Evolutionary conservation across 2,113 vertebrate species (phyloP), one percentile per base, ranked within the genome.

Genomic region (Crotalus horridus): DNA sequence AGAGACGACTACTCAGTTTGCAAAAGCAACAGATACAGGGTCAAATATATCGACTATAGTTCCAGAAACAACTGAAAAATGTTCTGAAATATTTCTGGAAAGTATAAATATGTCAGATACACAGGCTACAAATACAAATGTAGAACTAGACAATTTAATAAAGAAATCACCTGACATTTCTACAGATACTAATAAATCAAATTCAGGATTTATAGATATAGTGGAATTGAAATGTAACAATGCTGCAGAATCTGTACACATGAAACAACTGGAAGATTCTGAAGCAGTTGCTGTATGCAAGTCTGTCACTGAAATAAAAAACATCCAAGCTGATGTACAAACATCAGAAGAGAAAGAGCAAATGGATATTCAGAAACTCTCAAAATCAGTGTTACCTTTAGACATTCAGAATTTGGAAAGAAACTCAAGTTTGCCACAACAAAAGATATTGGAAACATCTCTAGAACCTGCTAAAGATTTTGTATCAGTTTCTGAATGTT

Each of bases 101-200:
- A 17, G 21, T 90, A 20, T 10, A 15, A 46, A 33, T 15, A 5
- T 61, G 6, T 46, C 85, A 87, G 46, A 64, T 91, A 13, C 39
- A 61, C 56, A 21, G 54, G 1, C 46, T 29, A 17, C n/a, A 17
- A 15, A 23, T 58, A 43, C 15, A 58, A 43, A 89, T 85, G 9
- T 56, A 43, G 87, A 89, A n/a, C 26, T 43, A 33, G 87, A n/a
- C 9, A 29, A 39, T 81, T 48, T 56, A 58, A 15, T 17, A n/a
- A 64, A 61, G n/a, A 86, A 61, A 0, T 39, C 58, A 13, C 15
- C 88, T 26, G 51, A 61, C 59, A 43, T 46, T 86, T 53, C 11
- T 93, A 33, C 51, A 54, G 88, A 90, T 64, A n/a, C 33, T 24
- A 54, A 93, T n/a, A 90, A 86, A 87, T 53, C 54, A 93, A 89